A percentile compares a stretch with the other conserved stretches of the same genome.
Conservation (phyloP, 2,113 vertebrate genomes). For the Anser brachyrhynchus region DNA sequence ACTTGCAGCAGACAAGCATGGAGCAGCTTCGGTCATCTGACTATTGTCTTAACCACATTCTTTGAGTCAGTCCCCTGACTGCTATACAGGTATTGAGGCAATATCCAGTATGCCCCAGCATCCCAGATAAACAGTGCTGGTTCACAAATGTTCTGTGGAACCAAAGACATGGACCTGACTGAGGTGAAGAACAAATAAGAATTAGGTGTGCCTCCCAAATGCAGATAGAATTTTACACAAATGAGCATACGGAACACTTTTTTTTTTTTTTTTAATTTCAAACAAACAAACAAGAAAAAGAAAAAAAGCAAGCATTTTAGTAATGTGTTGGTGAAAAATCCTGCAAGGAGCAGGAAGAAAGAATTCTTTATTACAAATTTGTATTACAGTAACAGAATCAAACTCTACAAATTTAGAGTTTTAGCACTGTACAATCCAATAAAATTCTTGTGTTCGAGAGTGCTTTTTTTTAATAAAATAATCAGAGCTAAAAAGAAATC, state of each 20-base stretch:
- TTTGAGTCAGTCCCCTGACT: background rate
- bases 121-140: background rate
- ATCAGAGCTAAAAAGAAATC: background rate
- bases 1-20: background rate
- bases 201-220: background rate
- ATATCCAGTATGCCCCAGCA: background rate
- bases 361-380: background rate
- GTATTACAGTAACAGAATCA: background rate
- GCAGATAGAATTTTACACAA: background rate
- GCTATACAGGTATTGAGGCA: background rate
- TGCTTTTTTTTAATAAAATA: background rate
- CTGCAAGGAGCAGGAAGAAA: background rate
- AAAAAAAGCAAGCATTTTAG: background rate
- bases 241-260: too few relatives aligned
- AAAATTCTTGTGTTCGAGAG: background rate
- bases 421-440: background rate
- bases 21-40: slow-evolving; percentile 7
- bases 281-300: background rate
- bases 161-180: background rate
- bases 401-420: background rate
- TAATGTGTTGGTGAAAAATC: background rate
- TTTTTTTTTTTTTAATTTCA: background rate
- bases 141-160: background rate
- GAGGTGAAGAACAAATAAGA: background rate
- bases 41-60: background rate